A percentile compares a stretch with the other conserved stretches of the same genome.
These are phyloP conservation scores for Acanthosoma haemorrhoidale DNA, from an alignment of 2,888 invertebrate genomes.

Conservation along the genomic window DNA sequence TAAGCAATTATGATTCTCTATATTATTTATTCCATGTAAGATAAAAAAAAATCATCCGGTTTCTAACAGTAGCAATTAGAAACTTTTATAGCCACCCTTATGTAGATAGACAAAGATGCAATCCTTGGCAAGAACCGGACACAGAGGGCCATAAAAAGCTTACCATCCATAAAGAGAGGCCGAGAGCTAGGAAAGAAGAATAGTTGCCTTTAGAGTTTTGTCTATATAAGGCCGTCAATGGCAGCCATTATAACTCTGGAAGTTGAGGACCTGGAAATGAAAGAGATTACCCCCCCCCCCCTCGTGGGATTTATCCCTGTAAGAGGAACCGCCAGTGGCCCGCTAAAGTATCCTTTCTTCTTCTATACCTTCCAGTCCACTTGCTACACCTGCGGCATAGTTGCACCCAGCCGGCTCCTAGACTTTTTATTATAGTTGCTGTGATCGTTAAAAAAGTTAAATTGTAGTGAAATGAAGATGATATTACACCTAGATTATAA, in stretches of 20 bases:
- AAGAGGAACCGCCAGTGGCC: not conserved
- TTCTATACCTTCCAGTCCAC: too few species aligned
- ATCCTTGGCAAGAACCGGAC: not conserved
- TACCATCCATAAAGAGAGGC: not conserved
- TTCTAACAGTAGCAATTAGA: too few species aligned
- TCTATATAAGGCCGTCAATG: slow-evolving; percentile 1
- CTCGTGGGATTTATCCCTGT: not conserved
- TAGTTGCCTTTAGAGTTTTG: not conserved
- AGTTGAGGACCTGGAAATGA: slow-evolving; percentile 8
- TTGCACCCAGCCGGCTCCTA: too few species aligned
- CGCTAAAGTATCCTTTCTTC: too few species aligned
- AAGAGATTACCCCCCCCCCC: slow-evolving; percentile 7
- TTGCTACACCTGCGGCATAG: too few species aligned
- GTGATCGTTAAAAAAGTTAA: too few species aligned
- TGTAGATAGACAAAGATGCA: not conserved
- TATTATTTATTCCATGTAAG: too few species aligned
- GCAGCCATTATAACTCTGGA: slow-evolving; percentile 5
- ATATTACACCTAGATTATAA: too few species aligned
- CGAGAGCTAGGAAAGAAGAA: slow-evolving; percentile 1
- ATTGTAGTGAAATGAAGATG: too few species aligned
- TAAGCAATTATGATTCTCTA: too few species aligned
- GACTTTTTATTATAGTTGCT: too few species aligned
- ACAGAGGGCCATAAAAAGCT: not conserved
- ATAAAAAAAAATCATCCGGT: too few species aligned
- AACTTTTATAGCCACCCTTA: not conserved